Percentiles rank a stretch among this genome's conserved stretches.
Conservation (phyloP, 2,888 invertebrate species). For the Acleris literana region DNA sequence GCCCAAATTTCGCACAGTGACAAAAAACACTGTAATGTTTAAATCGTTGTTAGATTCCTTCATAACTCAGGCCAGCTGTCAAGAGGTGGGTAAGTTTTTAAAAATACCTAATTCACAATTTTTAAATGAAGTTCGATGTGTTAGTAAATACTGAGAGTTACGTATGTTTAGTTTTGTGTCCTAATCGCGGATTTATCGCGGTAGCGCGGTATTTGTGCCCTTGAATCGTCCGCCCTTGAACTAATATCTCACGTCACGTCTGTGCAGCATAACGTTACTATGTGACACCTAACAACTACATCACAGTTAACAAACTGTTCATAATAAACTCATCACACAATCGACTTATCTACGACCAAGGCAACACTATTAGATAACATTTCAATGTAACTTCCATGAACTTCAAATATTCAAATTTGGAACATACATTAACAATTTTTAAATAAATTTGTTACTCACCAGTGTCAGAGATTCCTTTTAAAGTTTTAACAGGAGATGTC, state of each 20-base stretch:
- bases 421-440: slow-evolving; percentile 20
- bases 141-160: slow-evolving; percentile 38
- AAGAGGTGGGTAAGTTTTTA: slow-evolving; percentile 90
- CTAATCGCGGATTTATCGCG: slow-evolving; percentile 40
- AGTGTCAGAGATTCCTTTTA: slow-evolving; percentile 1
- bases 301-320: slow-evolving; percentile 32
- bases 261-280: slow-evolving; percentile 43
- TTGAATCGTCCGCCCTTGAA: slow-evolving; percentile 76
- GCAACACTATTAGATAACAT: slow-evolving; percentile 61
- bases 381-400: slow-evolving; percentile 67
- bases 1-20: slow-evolving; percentile 59
- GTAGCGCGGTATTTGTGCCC: slow-evolving; percentile 53
- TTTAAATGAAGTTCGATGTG: slow-evolving; percentile 14
- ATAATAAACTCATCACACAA: slow-evolving; percentile 18
- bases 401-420: slow-evolving; percentile 28
- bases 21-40: slow-evolving; percentile 85
- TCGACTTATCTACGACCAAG: slow-evolving; percentile 3
- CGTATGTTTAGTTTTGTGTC: slow-evolving; percentile 17
- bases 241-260: slow-evolving; percentile 52
- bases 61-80: slow-evolving; percentile 87
- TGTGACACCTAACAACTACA: slow-evolving; percentile 37
- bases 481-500: slow-evolving; percentile 7
- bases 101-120: slow-evolving; percentile 41
- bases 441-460: slow-evolving; percentile 27
- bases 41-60: slow-evolving; percentile 85